Base-by-base conservation (phyloP, 2,888 invertebrate genomes). In the Ptychoptera albimana region DNA sequence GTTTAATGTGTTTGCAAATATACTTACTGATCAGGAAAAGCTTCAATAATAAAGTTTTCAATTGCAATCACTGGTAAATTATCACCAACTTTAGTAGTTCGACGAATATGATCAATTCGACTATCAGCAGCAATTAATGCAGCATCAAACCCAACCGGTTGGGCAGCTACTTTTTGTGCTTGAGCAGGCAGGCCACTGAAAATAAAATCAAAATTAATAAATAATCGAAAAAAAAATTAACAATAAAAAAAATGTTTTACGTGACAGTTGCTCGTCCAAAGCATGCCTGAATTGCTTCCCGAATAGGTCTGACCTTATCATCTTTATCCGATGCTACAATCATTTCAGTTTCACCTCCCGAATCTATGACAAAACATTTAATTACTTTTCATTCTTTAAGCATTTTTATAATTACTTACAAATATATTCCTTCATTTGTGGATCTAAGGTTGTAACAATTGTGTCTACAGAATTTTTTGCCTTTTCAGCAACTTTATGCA, bases 401-500 rank as follows among this genome's bases (percentile, higher is more conserved):
- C 2, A n/a, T 34, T 38, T 45, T 39, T 30, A 35, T 15, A 36
- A 42, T 34, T 37, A 16, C 79, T 72, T 70, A 87, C 87, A 75
- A 51, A 87, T 75, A 56, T 83, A 81, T 64, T 87, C 84, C 59
- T 79, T 81, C 88, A 88, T 89, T 61, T 88, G 87, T 12, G 88
- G 88, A 61, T 89, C 88, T 16, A 89, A 66, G 8, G 87, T 87
- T 9, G 86, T 87, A 44, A 89, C 85, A 73, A 89, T 80, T 1
- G 82, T 77, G 59, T 87, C 86, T 0, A 88, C 80, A 1, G 85
- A 85, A 55, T 70, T 82, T 68, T 82, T 81, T 0, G 82, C 82
- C 34, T 34, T 42, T 14, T 35, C 42, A 8, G 42, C 42, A 4
- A 42, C 42, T 11, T 30, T 8, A n/a, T 14, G 23, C 3, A 42